These are phyloP conservation scores for Choloepus hoffmanni DNA, from an alignment of 2,113 vertebrate species.

Conservation along the genomic window DNA sequence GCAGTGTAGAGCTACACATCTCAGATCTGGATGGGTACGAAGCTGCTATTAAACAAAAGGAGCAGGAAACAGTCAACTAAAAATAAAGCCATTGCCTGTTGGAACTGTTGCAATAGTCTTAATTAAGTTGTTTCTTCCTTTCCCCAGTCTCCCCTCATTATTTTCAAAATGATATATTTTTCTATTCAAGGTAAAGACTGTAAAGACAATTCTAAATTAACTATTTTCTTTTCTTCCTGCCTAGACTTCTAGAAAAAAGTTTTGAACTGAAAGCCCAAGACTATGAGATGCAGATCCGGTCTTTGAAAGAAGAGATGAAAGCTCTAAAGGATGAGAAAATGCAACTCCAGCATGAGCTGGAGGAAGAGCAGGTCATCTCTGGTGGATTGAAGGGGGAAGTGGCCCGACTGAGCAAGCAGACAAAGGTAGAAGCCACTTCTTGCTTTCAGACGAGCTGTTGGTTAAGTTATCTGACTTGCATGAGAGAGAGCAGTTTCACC, in stretches of 20 bases:
- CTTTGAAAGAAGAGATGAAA: slow-evolving; percentile 90
- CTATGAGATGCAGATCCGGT: slow-evolving; percentile 89
- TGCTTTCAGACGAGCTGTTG: rapidly evolving
- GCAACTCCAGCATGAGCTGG: slow-evolving; percentile 87
- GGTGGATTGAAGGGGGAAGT: slow-evolving; percentile 91
- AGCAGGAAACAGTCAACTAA: not conserved
- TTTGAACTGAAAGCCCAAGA: slow-evolving; percentile 91
- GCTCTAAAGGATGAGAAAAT: slow-evolving; percentile 89
- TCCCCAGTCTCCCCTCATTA: not conserved
- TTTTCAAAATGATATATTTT: not conserved
- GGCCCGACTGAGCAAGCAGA: slow-evolving; percentile 90
- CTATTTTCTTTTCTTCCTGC: not conserved
- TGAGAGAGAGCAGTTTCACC: not conserved
- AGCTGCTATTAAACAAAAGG: not conserved
- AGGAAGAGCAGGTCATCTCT: slow-evolving; percentile 86
- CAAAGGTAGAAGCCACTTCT: slow-evolving; percentile 85
- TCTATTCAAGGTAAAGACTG: not conserved
- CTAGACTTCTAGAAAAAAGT: slow-evolving; percentile 94
- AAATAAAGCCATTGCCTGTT: not conserved
- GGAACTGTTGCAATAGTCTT: not conserved
- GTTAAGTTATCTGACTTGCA: not conserved
- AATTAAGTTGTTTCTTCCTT: not conserved
- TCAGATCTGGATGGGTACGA: not conserved
- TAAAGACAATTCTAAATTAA: not conserved
- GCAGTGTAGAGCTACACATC: not conserved